Conservation (phyloP, 2,888 invertebrate genomes). For the Eristalis intricaria region DNA sequence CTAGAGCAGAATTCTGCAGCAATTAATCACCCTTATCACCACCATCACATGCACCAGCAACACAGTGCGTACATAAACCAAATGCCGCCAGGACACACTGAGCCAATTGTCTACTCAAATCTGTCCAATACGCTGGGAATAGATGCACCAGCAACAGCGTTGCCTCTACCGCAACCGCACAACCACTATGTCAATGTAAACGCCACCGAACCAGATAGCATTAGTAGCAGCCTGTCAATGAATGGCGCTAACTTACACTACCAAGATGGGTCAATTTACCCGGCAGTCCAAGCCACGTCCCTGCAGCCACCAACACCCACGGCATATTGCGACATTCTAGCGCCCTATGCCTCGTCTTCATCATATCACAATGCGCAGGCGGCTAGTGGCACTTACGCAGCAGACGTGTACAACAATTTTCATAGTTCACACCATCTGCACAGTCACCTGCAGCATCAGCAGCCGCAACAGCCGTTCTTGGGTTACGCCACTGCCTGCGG, state of each 20-base stretch:
- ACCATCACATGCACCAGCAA: constrained; percentile 63
- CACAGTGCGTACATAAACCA: constrained; percentile 59
- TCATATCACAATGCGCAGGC: constrained; percentile 73
- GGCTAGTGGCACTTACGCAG: constrained; percentile 20
- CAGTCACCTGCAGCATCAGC: constrained; percentile 37
- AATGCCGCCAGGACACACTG: constrained; percentile 56
- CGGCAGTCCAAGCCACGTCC: constrained; percentile 43
- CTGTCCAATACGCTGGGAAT: constrained; percentile 19
- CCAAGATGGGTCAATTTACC: constrained; percentile 67
- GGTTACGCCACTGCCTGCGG: constrained; percentile 73
- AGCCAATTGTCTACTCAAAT: constrained; percentile 31
- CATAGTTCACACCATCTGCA: constrained; percentile 49
- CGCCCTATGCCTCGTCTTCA: constrained; percentile 71
- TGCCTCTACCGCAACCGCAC: constrained; percentile 45
- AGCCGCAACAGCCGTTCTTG: constrained; percentile 57
- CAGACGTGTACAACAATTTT: constrained; percentile 45
- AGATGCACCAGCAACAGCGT: constrained; percentile 19
- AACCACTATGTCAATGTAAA: constrained; percentile 59
- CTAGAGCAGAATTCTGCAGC: constrained; percentile 30
- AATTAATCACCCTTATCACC: constrained; percentile 28
- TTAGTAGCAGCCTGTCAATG: constrained; percentile 35
- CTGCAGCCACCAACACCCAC: constrained; percentile 73
- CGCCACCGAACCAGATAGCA: constrained; percentile 44
- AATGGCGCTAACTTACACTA: constrained; percentile 49
- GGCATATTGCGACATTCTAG: constrained; percentile 77